phyloP scores from a whole-genome alignment of 2,113 vertebrate genomes.

The Scomber colias region DNA sequence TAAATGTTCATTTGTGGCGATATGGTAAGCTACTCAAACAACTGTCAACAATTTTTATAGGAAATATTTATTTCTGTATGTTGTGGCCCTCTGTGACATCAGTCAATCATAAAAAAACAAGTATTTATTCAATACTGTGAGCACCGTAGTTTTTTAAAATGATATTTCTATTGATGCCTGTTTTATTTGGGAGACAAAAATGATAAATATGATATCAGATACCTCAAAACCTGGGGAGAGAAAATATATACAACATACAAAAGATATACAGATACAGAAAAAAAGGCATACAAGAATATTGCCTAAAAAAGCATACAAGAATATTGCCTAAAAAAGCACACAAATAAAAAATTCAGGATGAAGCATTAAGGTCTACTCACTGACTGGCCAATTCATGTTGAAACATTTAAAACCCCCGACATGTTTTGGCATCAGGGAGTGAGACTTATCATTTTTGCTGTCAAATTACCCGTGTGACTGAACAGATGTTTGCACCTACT shows the following conservation, averaged over 20 bases:
- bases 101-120: too few relatives aligned
- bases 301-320: too few relatives aligned
- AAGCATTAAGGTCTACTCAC: slow-evolving; percentile 38
- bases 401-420: slow-evolving; percentile 51
- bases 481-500: slow-evolving; percentile 70
- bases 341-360: slow-evolving; percentile 14
- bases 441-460: slow-evolving; percentile 54
- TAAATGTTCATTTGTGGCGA: background rate
- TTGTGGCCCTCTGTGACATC: too few relatives aligned
- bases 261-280: too few relatives aligned
- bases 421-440: slow-evolving; percentile 38
- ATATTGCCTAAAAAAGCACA: background rate
- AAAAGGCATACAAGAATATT: too few relatives aligned
- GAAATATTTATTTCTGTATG: background rate
- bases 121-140: too few relatives aligned
- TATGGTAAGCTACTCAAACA: background rate
- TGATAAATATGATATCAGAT: too few relatives aligned
- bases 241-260: background rate
- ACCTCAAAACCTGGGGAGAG: too few relatives aligned
- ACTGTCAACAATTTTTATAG: background rate
- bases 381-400: slow-evolving; percentile 32
- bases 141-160: too few relatives aligned
- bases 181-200: too few relatives aligned
- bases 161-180: too few relatives aligned
- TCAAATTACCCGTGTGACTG: slow-evolving; percentile 59